Percentiles rank a stretch among this genome's conserved stretches.
Evolutionary conservation across 2,113 vertebrate species (phyloP).

Genomic region (Eulemur rufifrons): DNA sequence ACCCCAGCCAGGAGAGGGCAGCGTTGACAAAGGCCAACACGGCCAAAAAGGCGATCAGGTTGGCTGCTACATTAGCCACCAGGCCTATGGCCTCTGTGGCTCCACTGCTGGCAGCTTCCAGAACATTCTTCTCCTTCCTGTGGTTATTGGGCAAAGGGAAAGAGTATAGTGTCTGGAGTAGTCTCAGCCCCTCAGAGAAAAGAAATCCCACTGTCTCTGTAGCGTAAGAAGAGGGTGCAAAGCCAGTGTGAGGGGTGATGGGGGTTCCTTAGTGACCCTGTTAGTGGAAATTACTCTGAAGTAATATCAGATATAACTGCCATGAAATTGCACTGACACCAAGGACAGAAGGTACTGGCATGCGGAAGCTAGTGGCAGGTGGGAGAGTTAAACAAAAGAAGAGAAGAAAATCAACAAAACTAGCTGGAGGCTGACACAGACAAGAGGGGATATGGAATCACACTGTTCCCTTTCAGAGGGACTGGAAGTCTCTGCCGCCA

Average conservation of each 20-base stretch:
- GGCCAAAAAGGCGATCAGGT: constrained; percentile 93
- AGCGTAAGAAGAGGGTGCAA: neutral
- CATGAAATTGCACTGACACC: neutral
- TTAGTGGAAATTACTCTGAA: neutral
- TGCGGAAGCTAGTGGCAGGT: neutral
- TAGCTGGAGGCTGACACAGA: neutral
- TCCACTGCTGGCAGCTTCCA: constrained; percentile 94
- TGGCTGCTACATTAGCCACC: constrained; percentile 92
- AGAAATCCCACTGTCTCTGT: neutral
- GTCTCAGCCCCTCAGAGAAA: neutral
- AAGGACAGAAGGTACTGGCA: neutral
- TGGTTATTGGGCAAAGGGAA: neutral
- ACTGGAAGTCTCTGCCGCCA: neutral
- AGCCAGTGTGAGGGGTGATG: neutral
- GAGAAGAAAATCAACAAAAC: neutral
- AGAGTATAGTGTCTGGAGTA: neutral
- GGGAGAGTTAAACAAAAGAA: neutral
- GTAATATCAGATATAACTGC: neutral
- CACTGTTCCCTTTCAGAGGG: neutral
- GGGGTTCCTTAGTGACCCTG: neutral
- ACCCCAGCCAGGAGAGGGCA: constrained; percentile 90
- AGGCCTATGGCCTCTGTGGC: constrained; percentile 90
- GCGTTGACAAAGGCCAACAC: constrained; percentile 92
- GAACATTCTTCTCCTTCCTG: constrained; percentile 91
- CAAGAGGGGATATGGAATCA: neutral